A percentile compares a stretch with the other conserved stretches of the same genome.
phyloP scores from a whole-genome alignment of 2,797 vertebrate species.

The Schizothorax lantsangensis region DNA sequence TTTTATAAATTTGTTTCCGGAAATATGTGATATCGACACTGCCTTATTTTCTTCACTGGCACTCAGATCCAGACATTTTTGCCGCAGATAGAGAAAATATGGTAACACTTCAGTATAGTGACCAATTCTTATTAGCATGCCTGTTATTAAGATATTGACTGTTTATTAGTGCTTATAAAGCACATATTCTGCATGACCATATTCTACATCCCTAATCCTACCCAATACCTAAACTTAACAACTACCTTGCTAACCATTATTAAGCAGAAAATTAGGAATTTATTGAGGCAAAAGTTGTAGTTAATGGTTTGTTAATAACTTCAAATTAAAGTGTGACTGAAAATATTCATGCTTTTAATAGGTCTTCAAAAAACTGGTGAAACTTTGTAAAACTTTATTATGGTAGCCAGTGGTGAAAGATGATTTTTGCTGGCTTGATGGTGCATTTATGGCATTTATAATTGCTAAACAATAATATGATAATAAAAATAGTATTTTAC shows the following conservation, averaged over 20 bases:
- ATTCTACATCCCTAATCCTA: no score
- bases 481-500: not conserved
- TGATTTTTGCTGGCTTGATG: no score
- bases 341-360: no score
- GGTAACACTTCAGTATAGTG: not conserved
- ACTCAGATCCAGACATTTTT: not conserved
- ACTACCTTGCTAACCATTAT: not conserved
- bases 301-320: not conserved
- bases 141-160: not conserved
- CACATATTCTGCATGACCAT: no score
- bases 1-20: not conserved
- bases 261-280: not conserved
- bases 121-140: not conserved
- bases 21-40: not conserved
- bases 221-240: not conserved
- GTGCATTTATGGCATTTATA: not conserved
- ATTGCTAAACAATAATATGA: not conserved
- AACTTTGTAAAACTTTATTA: not conserved
- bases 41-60: not conserved
- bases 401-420: not conserved
- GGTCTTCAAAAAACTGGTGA: not conserved
- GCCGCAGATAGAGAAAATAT: not conserved
- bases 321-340: no score
- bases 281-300: not conserved
- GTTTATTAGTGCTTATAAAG: not conserved